Conservation (phyloP, 2,113 vertebrate species). For the Anas platyrhynchos region DNA sequence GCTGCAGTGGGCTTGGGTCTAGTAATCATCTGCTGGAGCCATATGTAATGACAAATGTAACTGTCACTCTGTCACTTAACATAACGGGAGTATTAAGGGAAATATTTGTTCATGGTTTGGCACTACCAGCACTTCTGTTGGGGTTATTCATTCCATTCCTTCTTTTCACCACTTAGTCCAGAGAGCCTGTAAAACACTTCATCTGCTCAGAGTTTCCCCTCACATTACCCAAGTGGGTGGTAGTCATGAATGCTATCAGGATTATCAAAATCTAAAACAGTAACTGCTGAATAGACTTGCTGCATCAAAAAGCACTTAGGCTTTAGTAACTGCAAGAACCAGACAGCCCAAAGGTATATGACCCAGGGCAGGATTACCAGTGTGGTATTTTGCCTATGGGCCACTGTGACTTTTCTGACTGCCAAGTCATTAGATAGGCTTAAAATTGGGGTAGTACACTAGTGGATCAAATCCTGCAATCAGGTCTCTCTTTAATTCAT, state of each 20-base stretch:
- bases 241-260: neutral
- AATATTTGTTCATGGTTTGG: constrained; percentile 64
- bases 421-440: neutral
- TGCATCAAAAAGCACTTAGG: neutral
- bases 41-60: constrained; percentile 35
- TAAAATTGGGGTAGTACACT: neutral
- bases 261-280: constrained; percentile 10
- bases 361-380: neutral
- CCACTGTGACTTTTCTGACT: neutral
- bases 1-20: neutral
- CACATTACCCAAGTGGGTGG: neutral
- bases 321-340: neutral
- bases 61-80: constrained; percentile 39
- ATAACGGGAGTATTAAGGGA: constrained; percentile 5
- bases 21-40: neutral
- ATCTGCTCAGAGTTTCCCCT: constrained; percentile 53
- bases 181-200: constrained; percentile 36
- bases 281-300: neutral
- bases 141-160: constrained; percentile 54
- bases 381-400: neutral
- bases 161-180: constrained; percentile 36
- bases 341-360: neutral
- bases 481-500: neutral
- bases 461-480: neutral
- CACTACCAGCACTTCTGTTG: constrained; percentile 16